Conservation (phyloP, 2,113 vertebrate genomes). For the Apodemus sylvaticus region DNA sequence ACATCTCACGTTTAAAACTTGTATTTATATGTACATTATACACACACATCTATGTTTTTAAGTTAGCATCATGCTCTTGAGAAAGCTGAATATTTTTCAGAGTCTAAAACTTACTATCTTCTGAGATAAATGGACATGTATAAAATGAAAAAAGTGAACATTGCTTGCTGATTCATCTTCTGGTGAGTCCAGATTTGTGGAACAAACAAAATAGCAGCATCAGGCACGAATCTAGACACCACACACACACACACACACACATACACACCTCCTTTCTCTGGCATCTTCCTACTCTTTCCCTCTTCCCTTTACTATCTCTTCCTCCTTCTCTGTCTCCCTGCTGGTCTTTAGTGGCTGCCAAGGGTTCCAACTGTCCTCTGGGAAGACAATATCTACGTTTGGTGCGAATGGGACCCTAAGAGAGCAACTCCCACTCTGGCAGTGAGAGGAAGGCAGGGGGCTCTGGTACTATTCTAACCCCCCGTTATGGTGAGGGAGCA, state of each 20-base stretch:
- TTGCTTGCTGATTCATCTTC: background rate
- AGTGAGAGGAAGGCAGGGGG: background rate
- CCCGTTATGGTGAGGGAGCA: background rate
- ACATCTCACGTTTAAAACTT: background rate
- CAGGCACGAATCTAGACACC: background rate
- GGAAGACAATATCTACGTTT: background rate
- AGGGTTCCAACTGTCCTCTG: background rate
- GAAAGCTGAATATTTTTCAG: background rate
- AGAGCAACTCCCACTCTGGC: background rate
- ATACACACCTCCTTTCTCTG: too few relatives aligned
- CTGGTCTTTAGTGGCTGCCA: background rate
- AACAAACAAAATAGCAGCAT: background rate
- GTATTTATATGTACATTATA: background rate
- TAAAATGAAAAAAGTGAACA: background rate
- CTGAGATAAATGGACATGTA: background rate
- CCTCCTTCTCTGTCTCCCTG: background rate
- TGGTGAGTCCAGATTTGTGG: background rate
- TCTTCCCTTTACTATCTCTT: accelerated
- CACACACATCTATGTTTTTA: background rate
- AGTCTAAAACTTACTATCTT: constrained; percentile 29
- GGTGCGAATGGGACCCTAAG: background rate
- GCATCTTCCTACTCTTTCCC: background rate
- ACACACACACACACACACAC: too few relatives aligned
- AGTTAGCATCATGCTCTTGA: background rate
- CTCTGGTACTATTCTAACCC: background rate